phyloP scores from a whole-genome alignment of 2,797 vertebrate genomes.

The Mus caroli region DNA sequence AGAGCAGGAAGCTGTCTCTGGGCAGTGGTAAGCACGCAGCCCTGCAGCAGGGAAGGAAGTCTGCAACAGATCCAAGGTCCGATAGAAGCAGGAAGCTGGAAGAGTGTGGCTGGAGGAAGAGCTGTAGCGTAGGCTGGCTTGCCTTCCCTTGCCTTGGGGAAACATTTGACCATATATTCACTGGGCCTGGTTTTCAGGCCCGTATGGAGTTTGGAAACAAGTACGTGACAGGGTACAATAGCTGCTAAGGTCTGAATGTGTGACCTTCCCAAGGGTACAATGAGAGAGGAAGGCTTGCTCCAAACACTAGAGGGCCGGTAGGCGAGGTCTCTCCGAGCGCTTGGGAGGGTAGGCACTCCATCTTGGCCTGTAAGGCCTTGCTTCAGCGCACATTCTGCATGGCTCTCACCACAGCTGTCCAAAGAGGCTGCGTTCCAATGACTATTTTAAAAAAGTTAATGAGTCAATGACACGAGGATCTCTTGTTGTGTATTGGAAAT shows the following conservation, averaged over 20 bases:
- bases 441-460: not conserved
- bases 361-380: not conserved
- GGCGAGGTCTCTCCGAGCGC: not conserved
- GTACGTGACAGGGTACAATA: not conserved
- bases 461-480: not conserved
- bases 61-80: constrained; percentile 6
- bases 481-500: not conserved
- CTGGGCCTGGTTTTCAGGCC: not conserved
- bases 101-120: constrained; percentile 13
- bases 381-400: rapidly evolving
- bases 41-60: not conserved
- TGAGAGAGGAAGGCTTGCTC: not conserved
- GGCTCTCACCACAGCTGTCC: not conserved
- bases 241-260: not conserved
- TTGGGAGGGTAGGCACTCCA: too few species aligned
- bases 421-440: not conserved
- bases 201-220: not conserved
- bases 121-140: not conserved
- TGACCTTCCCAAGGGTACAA: not conserved
- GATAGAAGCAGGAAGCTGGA: constrained; percentile 44
- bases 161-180: not conserved
- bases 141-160: not conserved
- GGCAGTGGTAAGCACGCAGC: not conserved
- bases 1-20: not conserved
- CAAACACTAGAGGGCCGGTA: not conserved